Base-by-base conservation (phyloP, 2,113 vertebrate genomes). In the Porphyrio hochstetteri region DNA sequence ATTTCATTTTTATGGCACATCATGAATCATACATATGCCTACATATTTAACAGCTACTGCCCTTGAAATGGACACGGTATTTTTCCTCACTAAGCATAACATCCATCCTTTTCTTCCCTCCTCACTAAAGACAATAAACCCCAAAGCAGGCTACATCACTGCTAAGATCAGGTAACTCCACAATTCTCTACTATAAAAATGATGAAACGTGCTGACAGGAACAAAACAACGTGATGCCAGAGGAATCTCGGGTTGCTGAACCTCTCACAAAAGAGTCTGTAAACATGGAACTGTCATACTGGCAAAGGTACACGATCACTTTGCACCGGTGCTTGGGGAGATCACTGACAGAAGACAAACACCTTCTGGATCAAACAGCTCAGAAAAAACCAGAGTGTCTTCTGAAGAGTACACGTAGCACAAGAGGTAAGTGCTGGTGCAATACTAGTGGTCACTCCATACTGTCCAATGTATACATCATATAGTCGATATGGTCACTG, bases 401-500 rank as follows among this genome's bases (percentile, higher is more conserved):
- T 31, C 36, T 9, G 52, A 13, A 48, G 35, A 52, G 4, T 10
- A 0, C n/a, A 13, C 0, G 3, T 3, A 60, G 52, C 61, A 10
- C 25, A 55, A 65, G 1, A 4, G 19, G 6, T 5, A 9, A 19
- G 27, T 2, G 57, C 68, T 59, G 48, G 16, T 46, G 40, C 3
- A 4, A 16, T 3, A 20, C 24, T 3, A 48, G 11, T 10, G 25
- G 8, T 50, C 78, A 3, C 82, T 71, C 38, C 53, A 1, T 7
- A 1, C 8, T 48, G 69, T 25, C 65, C 15, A 10, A 21, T 2
- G 0, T 33, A 18, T 0, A 1, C 36, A 63, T 44, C 60, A 2
- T 21, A 13, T 0, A 5, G 15, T 8, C 23, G 4, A 5, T 2
- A 1, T 0, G 35, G 35, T 21, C 23, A 0, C 42, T 7, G 60